Evolutionary conservation across 2,113 vertebrate species (phyloP).

Genomic region (Cervus canadensis): DNA sequence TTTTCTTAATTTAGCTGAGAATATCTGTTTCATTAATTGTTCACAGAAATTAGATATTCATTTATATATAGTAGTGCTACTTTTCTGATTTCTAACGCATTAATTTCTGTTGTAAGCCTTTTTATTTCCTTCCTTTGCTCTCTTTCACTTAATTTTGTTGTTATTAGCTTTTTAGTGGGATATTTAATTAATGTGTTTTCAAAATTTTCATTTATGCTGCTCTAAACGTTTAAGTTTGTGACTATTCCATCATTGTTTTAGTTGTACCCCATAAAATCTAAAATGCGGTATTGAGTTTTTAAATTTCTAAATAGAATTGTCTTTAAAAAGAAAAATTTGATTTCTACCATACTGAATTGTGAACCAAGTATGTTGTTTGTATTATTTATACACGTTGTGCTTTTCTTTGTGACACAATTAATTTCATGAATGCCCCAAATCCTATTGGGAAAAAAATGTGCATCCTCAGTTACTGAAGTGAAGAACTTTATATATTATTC

Average conservation of each 20-base stretch:
- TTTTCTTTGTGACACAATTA: neutral
- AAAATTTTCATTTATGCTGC: neutral
- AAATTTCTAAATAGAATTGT: neutral
- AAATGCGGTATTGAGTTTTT: neutral
- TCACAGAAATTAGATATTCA: neutral
- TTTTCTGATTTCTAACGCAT: neutral
- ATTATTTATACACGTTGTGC: neutral
- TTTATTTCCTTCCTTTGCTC: neutral
- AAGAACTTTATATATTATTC: neutral
- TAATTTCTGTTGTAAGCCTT: neutral
- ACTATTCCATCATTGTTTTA: neutral
- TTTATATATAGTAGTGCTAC: neutral
- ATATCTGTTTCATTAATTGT: neutral
- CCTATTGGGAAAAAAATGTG: neutral
- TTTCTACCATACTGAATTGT: neutral
- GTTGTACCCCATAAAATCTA: neutral
- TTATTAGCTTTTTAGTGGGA: neutral
- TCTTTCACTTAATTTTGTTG: neutral
- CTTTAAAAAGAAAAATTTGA: neutral
- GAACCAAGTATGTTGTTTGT: neutral
- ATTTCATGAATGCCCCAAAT: neutral
- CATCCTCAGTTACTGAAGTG: neutral
- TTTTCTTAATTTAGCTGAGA: neutral
- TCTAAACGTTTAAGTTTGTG: neutral
- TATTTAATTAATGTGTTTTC: neutral